Percentiles rank a stretch among this genome's conserved stretches.
phyloP scores from a whole-genome alignment of 2,797 vertebrate genomes.

The Phalloptychus januarius region DNA sequence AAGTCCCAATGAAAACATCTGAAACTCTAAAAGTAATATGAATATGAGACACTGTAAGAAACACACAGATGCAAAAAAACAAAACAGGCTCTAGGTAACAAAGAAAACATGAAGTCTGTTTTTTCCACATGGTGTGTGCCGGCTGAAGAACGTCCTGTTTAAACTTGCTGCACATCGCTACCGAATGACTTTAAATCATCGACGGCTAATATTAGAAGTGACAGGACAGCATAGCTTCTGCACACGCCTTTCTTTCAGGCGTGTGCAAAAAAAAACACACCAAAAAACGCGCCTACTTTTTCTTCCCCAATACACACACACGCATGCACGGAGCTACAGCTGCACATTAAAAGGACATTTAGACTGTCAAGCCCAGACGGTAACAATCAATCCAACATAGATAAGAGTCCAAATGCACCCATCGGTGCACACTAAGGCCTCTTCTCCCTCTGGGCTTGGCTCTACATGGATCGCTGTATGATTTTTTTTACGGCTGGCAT shows the following conservation, averaged over 20 bases:
- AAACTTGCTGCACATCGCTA: slow-evolving; percentile 56
- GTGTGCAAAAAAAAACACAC: too few relatives aligned
- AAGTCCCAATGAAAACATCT: background rate
- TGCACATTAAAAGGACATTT: slow-evolving; percentile 37
- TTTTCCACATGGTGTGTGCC: slow-evolving; percentile 10
- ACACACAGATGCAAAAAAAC: background rate
- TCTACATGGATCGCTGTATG: slow-evolving; percentile 72
- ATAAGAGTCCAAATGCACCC: slow-evolving; percentile 33
- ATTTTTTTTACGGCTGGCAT: slow-evolving; percentile 77
- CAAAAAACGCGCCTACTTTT: background rate
- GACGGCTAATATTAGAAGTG: slow-evolving; percentile 47
- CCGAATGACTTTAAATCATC: slow-evolving; percentile 63
- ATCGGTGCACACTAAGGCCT: slow-evolving; percentile 37
- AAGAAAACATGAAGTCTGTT: slow-evolving; percentile 8
- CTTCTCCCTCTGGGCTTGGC: slow-evolving; percentile 70
- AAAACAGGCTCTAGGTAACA: slow-evolving; percentile 3
- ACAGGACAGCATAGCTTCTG: slow-evolving; percentile 63
- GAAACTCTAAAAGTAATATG: background rate
- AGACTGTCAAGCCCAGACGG: slow-evolving; percentile 14
- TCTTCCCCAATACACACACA: background rate
- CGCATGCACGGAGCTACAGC: background rate
- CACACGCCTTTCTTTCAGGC: slow-evolving; percentile 36
- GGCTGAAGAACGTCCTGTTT: slow-evolving; percentile 49
- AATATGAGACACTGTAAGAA: background rate
- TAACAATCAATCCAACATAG: slow-evolving; percentile 30